Conservation (phyloP, 2,888 invertebrate species). For the Xylophagus ater region DNA sequence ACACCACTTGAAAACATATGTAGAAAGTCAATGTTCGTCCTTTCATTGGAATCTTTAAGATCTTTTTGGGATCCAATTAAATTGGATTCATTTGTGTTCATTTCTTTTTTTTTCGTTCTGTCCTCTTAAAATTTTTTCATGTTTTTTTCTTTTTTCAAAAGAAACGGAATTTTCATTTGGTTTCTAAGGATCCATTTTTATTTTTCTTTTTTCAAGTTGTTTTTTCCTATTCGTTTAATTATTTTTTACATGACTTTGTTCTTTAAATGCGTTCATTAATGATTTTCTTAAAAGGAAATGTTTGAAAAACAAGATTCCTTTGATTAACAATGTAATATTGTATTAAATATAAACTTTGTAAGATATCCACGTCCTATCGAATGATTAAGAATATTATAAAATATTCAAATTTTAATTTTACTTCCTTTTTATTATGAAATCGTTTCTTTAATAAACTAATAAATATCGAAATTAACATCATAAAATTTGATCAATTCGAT, state of each 20-base stretch:
- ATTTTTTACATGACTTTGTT: not conserved
- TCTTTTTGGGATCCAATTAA: slow-evolving; percentile 11
- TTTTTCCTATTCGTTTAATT: slow-evolving; percentile 8
- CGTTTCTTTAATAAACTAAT: no score
- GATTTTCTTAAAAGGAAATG: not conserved
- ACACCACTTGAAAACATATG: slow-evolving; percentile 5
- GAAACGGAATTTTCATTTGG: slow-evolving; percentile 8
- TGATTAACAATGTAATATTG: no score
- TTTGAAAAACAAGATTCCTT: no score
- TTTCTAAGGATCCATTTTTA: no score
- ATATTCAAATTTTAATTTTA: no score
- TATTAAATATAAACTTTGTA: no score
- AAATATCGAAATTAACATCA: no score
- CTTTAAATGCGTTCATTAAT: not conserved
- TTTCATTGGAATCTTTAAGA: slow-evolving; percentile 10
- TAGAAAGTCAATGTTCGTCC: no score
- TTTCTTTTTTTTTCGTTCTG: not conserved
- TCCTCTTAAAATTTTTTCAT: slow-evolving; percentile 1
- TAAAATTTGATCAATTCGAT: no score
- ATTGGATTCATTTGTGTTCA: slow-evolving; percentile 7
- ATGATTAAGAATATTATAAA: no score
- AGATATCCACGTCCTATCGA: no score
- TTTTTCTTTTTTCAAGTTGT: slow-evolving; percentile 4
- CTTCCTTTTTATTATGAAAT: no score
- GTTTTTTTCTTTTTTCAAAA: slow-evolving; percentile 4